A percentile compares a stretch with the other conserved stretches of the same genome.
phyloP scores from a whole-genome alignment of 2,113 vertebrate species.

The Cairina moschata region DNA sequence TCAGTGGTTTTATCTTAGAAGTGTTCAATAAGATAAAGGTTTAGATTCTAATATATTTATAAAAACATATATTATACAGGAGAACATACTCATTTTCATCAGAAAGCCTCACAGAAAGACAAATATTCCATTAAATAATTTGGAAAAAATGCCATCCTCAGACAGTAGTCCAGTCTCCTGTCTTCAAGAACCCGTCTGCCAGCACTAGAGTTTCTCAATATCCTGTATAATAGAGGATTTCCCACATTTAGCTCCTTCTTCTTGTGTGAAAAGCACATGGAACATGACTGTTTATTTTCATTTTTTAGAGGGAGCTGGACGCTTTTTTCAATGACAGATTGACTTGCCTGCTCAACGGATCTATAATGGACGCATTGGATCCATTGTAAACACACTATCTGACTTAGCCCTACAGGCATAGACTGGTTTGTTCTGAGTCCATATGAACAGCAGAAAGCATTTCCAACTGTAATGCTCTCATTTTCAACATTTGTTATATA shows the following conservation, averaged over 20 bases:
- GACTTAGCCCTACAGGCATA: not conserved
- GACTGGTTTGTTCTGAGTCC: not conserved
- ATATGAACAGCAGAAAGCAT: not conserved
- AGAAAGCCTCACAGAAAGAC: not conserved
- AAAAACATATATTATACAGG: not conserved
- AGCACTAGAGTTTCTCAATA: not conserved
- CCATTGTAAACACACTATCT: not conserved
- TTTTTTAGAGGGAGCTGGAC: not conserved
- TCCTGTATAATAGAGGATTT: not conserved
- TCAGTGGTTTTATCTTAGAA: not conserved
- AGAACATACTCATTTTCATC: not conserved
- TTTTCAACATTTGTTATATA: not conserved
- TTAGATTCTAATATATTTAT: not conserved
- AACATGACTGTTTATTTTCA: not conserved
- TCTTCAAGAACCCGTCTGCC: not conserved
- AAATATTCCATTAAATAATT: not conserved
- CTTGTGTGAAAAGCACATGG: not conserved
- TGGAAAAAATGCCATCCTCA: not conserved
- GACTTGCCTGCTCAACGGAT: not conserved
- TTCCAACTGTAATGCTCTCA: not conserved
- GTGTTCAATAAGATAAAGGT: not conserved
- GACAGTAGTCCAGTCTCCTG: not conserved
- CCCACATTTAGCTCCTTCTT: not conserved
- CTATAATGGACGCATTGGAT: not conserved
- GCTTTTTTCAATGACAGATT: not conserved